These are phyloP conservation scores for Netelia virgata DNA, from an alignment of 2,888 invertebrate species.

Conservation along the genomic window DNA sequence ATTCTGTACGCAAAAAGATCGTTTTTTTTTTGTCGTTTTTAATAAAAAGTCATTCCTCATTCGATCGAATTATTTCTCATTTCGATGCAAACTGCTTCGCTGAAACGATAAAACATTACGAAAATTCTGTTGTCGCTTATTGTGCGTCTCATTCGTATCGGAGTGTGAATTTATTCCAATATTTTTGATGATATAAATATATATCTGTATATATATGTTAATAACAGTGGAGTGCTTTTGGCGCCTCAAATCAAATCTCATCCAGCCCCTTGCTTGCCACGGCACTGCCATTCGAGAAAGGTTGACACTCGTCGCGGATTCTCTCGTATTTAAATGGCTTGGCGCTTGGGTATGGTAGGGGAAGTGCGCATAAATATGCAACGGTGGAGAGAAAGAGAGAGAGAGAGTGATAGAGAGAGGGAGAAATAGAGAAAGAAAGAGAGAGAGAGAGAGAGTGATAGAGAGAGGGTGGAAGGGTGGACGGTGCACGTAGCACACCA, in stretches of 20 bases:
- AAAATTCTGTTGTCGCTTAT: not conserved
- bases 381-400: slow-evolving; percentile 62
- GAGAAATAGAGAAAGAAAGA: slow-evolving; percentile 42
- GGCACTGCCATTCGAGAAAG: slow-evolving; percentile 61
- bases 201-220: not conserved
- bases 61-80: not conserved
- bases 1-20: no score
- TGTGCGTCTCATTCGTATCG: not conserved
- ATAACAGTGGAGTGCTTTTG: slow-evolving; percentile 23
- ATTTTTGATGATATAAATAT: not conserved
- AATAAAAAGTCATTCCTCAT: no score
- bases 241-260: slow-evolving; percentile 26
- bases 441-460: slow-evolving; percentile 2
- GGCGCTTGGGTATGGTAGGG: slow-evolving; percentile 39
- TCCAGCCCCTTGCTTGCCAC: slow-evolving; percentile 49
- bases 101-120: slow-evolving; percentile 1
- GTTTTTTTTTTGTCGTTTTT: no score
- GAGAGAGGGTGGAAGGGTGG: slow-evolving; percentile 10
- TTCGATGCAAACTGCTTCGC: not conserved
- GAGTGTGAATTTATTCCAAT: slow-evolving; percentile 15
- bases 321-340: slow-evolving; percentile 73
- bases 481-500: slow-evolving; percentile 62
- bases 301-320: slow-evolving; percentile 70
- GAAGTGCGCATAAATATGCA: slow-evolving; percentile 76
- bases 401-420: slow-evolving; percentile 36